Evolutionary conservation across 2,888 invertebrate species (phyloP), one percentile per base, ranked within the genome.

Genomic region (Drosophila subquinaria): DNA sequence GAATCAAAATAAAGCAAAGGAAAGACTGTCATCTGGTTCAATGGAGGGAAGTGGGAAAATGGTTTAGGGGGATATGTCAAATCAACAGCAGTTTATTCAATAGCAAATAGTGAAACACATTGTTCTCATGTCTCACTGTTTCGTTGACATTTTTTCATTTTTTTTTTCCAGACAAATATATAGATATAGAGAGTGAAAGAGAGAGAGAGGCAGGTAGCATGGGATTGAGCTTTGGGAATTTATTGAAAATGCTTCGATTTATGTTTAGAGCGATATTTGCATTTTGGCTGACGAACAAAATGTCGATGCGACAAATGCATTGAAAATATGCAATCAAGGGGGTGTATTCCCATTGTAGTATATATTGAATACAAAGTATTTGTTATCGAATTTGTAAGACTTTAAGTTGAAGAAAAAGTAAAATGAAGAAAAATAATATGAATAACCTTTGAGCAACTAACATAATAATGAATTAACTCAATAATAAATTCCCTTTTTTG

Each of bases 211-310:
- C 48, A 60, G 48, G 59, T 30, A 20, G 20, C 17, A 4, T 4
- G n/a, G 45, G 42, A 40, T 38, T 62, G 63, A 65, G 67, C 73
- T 64, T 69, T 67, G 70, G 80, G 78, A 72, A 82, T 84, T 87
- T 84, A 87, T 84, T 84, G 80, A 82, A 84, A 84, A 84, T 81
- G 79, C 82, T 84, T 87, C 85, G 88, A 84, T 87, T 84, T 84
- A 81, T 84, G 83, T 81, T 87, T 87, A 81, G 77, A 74, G 82
- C 77, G 73, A 81, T 84, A 82, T 84, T 82, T 88, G 85, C 82
- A 82, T 80, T 88, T 80, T 71, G 88, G 68, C 82, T 80, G 75
- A 81, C 75, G 70, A 80, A 72, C 76, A 59, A 67, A 73, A 67
- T 61, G 60, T 20, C 48, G 48, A 57, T 61, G 65, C 70, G 75